Evolutionary conservation across 2,113 vertebrate species (phyloP).

Genomic region (Leiothrix lutea): DNA sequence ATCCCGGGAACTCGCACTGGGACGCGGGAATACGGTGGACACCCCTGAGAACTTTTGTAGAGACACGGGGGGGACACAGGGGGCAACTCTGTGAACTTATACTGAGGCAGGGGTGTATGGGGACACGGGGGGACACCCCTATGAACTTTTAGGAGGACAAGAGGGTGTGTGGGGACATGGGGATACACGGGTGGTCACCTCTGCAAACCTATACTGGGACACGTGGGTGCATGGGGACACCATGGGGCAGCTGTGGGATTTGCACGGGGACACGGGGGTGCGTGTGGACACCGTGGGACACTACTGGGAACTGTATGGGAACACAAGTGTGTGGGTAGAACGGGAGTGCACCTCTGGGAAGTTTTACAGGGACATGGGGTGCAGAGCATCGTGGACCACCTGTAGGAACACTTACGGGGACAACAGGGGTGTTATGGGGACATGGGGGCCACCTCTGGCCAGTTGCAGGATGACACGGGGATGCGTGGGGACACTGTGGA

Average conservation of each 20-base stretch:
- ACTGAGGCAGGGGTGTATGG: background rate
- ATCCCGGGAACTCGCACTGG: no score
- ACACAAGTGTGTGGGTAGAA: no score
- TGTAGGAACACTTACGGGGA: no score
- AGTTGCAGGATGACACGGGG: no score
- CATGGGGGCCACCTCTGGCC: no score
- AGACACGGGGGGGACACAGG: background rate
- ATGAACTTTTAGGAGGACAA: background rate
- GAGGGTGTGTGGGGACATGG: background rate
- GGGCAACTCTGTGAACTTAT: background rate
- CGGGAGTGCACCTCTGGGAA: background rate
- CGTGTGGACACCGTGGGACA: background rate
- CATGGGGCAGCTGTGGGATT: background rate
- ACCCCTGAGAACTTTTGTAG: no score
- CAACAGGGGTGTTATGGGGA: background rate
- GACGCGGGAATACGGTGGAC: background rate
- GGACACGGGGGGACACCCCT: background rate
- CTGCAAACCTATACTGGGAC: background rate
- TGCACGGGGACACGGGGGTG: background rate
- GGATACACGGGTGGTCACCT: background rate
- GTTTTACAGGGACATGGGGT: background rate
- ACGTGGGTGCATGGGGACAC: background rate
- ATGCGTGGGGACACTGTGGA: background rate
- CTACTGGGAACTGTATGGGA: no score
- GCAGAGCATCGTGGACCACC: background rate